Evolutionary conservation across 2,113 vertebrate species (phyloP).

Genomic region (Carassius gibelio): DNA sequence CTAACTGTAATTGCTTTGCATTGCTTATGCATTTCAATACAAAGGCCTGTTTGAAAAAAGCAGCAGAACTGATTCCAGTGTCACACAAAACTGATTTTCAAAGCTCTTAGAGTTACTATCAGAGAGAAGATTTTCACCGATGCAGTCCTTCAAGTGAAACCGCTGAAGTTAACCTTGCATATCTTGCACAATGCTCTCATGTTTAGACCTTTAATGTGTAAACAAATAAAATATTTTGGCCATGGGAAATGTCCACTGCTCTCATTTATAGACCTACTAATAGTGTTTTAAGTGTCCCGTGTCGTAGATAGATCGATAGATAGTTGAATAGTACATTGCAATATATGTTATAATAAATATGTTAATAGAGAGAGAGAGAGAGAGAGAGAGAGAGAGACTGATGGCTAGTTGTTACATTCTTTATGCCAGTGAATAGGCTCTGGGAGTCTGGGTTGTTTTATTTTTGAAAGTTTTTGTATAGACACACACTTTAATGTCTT

Average conservation of each 20-base stretch:
- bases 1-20: not conserved
- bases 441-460: not conserved
- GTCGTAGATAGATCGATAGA: not conserved
- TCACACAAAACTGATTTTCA: not conserved
- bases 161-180: not conserved
- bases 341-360: not conserved
- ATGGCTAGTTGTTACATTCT: not conserved
- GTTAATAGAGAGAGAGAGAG: not conserved
- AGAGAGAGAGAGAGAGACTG: not conserved
- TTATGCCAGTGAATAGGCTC: not conserved
- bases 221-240: not conserved
- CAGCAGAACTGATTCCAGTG: not conserved
- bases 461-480: not conserved
- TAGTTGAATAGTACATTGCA: not conserved
- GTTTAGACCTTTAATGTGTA: constrained; percentile 4
- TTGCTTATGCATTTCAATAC: not conserved
- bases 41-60: not conserved
- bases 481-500: not conserved
- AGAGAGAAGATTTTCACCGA: too few species aligned
- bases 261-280: too few species aligned
- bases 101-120: not conserved
- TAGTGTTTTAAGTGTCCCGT: too few species aligned
- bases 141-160: not conserved
- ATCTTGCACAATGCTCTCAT: not conserved
- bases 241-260: too few species aligned